phyloP scores from a whole-genome alignment of 37 sponge, comb jelly and placozoan species.

The Bolinopsis microptera region DNA sequence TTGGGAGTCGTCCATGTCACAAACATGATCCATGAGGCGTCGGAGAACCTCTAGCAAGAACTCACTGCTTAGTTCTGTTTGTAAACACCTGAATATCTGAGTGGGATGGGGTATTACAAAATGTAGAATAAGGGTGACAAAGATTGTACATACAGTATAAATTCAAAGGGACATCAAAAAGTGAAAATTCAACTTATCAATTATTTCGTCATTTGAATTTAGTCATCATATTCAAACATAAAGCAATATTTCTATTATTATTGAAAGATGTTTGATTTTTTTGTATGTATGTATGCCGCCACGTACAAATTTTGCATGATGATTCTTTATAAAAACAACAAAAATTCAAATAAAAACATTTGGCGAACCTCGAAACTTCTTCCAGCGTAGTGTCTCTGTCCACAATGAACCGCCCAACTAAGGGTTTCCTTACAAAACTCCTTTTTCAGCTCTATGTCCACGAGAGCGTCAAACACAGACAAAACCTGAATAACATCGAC shows the following conservation, averaged over 20 bases:
- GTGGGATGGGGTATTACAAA: no score
- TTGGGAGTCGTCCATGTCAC: constrained; percentile 53
- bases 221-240: no score
- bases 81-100: constrained; percentile 61
- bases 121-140: background rate
- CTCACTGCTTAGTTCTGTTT: constrained; percentile 10
- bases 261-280: no score
- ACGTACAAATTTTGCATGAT: no score
- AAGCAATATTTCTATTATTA: no score
- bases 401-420: constrained; percentile 56
- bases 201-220: no score
- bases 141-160: no score
- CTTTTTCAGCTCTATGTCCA: constrained; percentile 12
- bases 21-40: constrained; percentile 39
- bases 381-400: constrained; percentile 58
- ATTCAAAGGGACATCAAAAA: no score
- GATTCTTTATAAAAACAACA: no score
- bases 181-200: no score
- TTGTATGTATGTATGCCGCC: no score
- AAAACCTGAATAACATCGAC: constrained; percentile 43
- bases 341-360: no score
- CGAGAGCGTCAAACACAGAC: constrained; percentile 37
- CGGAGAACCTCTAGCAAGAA: background rate
- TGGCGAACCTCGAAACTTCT: constrained; percentile 61
- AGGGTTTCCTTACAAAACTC: constrained; percentile 29